Evolutionary conservation across 2,888 invertebrate genomes (phyloP), one percentile per base, ranked within the genome.

Genomic region (Caenorhabditis wallacei): DNA sequence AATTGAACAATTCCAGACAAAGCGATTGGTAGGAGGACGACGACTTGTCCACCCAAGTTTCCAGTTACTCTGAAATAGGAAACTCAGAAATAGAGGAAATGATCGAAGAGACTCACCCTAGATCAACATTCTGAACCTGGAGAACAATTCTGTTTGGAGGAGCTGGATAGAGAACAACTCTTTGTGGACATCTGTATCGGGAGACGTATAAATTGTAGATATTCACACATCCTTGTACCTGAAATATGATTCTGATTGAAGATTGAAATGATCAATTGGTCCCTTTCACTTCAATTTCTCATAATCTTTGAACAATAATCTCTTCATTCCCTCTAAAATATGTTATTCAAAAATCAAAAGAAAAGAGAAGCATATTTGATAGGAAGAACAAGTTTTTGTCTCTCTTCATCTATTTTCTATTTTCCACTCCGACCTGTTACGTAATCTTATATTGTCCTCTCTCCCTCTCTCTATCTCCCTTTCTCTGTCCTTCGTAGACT

Each of bases 171-270:
- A 91, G 74, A 40, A 86, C 88, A 20, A 91, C 87, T 16, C 90
- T 71, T 57, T 89, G 88, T 7, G 91, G 91, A 69, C 90, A 90
- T 22, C 91, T 71, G 71, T 89, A 91, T 0, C 91, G 82, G 22
- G 89, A 89, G 30, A 91, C 90, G 82, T 90, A 91, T 18, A 90
- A 80, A 59, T 91, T 91, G 87, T 91, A 91, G 72, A 90, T 87
- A 63, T 88, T 85, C 54, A 91, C 85, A 68, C 90, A 91, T 37
- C 90, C 91, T 30, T 87, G 84, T 18, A 90, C 84, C 89, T 90
- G 80, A 18, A 88, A 83, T 30, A 40, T 40, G 40, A 13, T 40
- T 13, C 10, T 16, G 10, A 40, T 40, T 40, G 40, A 40, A 8
- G 35, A 5, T 40, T 40, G 7, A 13, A 40, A 40, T 13, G 40